Evolutionary conservation across 2,113 vertebrate species (phyloP).

Genomic region (Cynopterus brachyotis): DNA sequence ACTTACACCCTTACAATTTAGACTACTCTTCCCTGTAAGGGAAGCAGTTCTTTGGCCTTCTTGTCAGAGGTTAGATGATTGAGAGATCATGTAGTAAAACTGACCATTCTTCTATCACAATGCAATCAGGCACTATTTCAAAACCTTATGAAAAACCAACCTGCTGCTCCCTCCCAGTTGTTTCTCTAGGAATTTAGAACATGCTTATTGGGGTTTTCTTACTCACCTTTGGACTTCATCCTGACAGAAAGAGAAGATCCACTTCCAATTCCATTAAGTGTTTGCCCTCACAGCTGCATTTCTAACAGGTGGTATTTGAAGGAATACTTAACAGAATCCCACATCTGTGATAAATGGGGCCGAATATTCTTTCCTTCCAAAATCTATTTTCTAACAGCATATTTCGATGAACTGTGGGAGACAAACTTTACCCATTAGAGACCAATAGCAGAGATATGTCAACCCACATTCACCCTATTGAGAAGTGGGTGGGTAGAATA

Average conservation of each 20-base stretch:
- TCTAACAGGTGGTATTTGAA: background rate
- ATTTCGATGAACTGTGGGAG: background rate
- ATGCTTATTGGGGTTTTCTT: background rate
- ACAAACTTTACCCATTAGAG: background rate
- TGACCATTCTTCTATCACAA: background rate
- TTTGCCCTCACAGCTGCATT: background rate
- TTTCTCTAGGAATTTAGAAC: background rate
- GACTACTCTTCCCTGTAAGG: background rate
- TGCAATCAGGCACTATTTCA: background rate
- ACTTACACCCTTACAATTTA: background rate
- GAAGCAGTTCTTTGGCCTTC: background rate
- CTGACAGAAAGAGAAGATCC: background rate
- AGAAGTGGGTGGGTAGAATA: background rate
- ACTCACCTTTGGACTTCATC: background rate
- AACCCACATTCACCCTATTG: background rate
- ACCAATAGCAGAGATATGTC: background rate
- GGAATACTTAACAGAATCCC: background rate
- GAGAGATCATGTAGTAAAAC: background rate
- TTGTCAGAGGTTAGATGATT: background rate
- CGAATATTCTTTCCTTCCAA: background rate
- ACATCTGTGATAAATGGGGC: background rate
- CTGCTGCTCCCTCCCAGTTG: background rate
- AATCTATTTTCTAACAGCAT: background rate
- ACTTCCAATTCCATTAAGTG: background rate
- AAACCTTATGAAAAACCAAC: background rate